Percentiles rank a stretch among this genome's conserved stretches.
These are phyloP conservation scores for Vollenhovia emeryi DNA, from an alignment of 1,140 invertebrate species.

Conservation along the genomic window DNA sequence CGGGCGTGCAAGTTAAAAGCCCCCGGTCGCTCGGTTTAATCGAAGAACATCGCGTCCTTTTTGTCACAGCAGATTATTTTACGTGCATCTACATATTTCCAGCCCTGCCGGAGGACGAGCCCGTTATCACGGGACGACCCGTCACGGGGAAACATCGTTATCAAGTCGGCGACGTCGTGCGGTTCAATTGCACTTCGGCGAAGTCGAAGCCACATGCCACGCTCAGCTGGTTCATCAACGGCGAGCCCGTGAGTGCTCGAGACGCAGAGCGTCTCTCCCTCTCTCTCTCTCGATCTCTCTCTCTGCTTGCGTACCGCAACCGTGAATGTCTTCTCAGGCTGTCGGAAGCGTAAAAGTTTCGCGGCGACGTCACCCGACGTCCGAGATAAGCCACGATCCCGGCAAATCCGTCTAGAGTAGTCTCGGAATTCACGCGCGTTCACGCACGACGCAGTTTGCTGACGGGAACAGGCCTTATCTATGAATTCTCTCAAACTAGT, in stretches of 20 bases:
- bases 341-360: constrained; percentile 49
- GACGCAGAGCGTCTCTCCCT: constrained; percentile 19
- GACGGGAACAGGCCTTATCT: neutral
- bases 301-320: neutral
- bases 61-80: neutral
- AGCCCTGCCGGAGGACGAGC: constrained; percentile 89
- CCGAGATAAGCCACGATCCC: constrained; percentile 30
- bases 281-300: neutral
- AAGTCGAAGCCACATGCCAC: constrained; percentile 90
- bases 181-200: constrained; percentile 90
- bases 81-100: constrained; percentile 46
- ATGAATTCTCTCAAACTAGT: neutral
- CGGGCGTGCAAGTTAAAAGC: constrained; percentile 37
- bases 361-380: constrained; percentile 25
- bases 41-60: neutral
- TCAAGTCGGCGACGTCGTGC: constrained; percentile 88
- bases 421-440: constrained; percentile 8
- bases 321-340: constrained; percentile 8
- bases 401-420: constrained; percentile 29
- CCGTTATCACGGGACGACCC: constrained; percentile 87
- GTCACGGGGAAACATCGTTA: constrained; percentile 86
- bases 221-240: constrained; percentile 91
- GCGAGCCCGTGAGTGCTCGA: constrained; percentile 86
- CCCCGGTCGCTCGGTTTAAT: neutral
- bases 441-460: neutral